These are phyloP conservation scores for Pomatostomus ruficeps DNA, from an alignment of 2,113 vertebrate species.

Conservation along the genomic window DNA sequence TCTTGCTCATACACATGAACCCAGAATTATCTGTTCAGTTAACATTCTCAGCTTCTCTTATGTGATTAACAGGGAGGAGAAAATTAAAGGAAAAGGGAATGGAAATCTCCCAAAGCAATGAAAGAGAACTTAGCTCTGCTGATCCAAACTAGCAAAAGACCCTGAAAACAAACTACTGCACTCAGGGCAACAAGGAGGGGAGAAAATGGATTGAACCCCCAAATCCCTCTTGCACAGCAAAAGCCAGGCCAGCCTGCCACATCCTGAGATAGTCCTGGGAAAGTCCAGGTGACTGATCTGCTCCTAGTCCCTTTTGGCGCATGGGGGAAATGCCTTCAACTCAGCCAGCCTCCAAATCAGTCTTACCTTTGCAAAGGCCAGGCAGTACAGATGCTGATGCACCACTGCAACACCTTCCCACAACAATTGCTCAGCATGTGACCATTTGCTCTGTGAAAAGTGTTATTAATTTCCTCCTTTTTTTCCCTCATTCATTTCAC, in stretches of 20 bases:
- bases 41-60: constrained; percentile 20
- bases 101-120: constrained; percentile 13
- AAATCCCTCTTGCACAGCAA: neutral
- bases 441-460: neutral
- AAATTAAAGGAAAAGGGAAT: constrained; percentile 27
- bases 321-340: neutral
- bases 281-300: too few species aligned
- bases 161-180: neutral
- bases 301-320: neutral
- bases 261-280: neutral
- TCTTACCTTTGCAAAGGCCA: neutral
- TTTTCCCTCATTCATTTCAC: neutral
- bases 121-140: neutral
- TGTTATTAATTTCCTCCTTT: neutral
- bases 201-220: neutral
- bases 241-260: neutral
- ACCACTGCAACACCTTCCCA: neutral
- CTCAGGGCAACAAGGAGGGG: neutral
- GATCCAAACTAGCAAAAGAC: neutral
- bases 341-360: neutral
- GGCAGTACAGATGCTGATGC: neutral
- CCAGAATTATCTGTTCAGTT: constrained; percentile 32
- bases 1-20: constrained; percentile 8
- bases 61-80: constrained; percentile 11
- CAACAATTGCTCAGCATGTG: neutral